Evolutionary conservation across 2,113 vertebrate species (phyloP), one percentile per base, ranked within the genome.

Genomic region (Ranitomeya variabilis): DNA sequence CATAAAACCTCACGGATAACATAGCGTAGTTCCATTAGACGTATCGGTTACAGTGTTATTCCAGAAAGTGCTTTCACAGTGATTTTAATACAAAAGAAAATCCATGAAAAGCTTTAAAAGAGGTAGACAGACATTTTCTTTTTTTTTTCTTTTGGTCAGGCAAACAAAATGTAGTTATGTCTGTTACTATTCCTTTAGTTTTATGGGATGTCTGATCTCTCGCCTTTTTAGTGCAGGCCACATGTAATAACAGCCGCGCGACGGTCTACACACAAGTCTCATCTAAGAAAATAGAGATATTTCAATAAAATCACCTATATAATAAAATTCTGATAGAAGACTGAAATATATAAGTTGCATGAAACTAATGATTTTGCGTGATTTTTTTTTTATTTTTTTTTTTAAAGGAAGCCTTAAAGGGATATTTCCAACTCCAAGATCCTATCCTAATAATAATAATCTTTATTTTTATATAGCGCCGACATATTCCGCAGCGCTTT

Each of bases 31-130:
- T 21, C 7, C 26, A 73, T 57, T 15, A 59, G 23, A 81, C 55
- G 0, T 59, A 62, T 31, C 11, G 79, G 57, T 81, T 79, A 79
- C 77, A 79, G 21, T 79, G 77, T 79, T 79, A 79, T 55, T 52
- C 52, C 77, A 79, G 16, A 79, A 57, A 15, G 21, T 23, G 21
- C 52, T 79, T 79, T 81, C 79, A 81, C 79, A 62, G 79, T 81
- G 79, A 52, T 81, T 81, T 81, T 37, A 71, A 26, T 14, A 16
- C 4, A 37, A 73, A 37, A 73, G 31, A 71, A 71, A 71, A 26
- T 73, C 69, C 71, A 45, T 74, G 14, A 45, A 45, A 14, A 26
- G 77, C 31, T 60, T 54, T 80, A 59, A 37, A 4, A 81, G 79
- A 81, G 55, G n/a, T 59, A 31, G 55, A 81, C 16, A 19, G 26